A percentile compares a stretch with the other conserved stretches of the same genome.
These are phyloP conservation scores for Meloidogyne exigua DNA, from an alignment of 1,140 invertebrate genomes.

Conservation along the genomic window DNA sequence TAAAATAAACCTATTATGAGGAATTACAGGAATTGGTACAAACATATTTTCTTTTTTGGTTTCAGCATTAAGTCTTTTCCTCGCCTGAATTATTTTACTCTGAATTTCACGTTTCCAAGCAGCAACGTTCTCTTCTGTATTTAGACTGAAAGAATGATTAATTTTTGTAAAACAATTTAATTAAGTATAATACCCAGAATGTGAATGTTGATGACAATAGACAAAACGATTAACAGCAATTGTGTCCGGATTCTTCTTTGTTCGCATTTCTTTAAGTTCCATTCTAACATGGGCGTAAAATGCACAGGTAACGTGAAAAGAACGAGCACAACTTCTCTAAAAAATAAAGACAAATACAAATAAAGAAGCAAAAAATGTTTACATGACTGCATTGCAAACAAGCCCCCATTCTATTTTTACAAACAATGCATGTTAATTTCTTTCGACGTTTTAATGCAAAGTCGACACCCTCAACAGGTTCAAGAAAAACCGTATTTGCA, in stretches of 20 bases:
- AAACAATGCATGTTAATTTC: slow-evolving; percentile 92
- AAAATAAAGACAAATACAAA: slow-evolving; percentile 9
- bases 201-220: slow-evolving; percentile 42
- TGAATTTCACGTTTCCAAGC: slow-evolving; percentile 40
- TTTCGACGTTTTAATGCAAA: slow-evolving; percentile 90
- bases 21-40: slow-evolving; percentile 40
- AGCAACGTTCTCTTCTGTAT: slow-evolving; percentile 10
- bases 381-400: slow-evolving; percentile 82
- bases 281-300: slow-evolving; percentile 42
- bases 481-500: slow-evolving; percentile 65
- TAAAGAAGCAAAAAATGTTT: not conserved
- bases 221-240: slow-evolving; percentile 43
- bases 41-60: slow-evolving; percentile 29
- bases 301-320: slow-evolving; percentile 49
- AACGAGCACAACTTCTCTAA: slow-evolving; percentile 35
- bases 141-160: not conserved
- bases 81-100: slow-evolving; percentile 36
- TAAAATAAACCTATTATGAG: slow-evolving; percentile 34
- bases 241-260: slow-evolving; percentile 28
- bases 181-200: slow-evolving; percentile 16
- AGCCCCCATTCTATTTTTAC: slow-evolving; percentile 88
- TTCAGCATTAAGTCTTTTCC: slow-evolving; percentile 23
- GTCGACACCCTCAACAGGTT: slow-evolving; percentile 92
- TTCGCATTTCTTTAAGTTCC: slow-evolving; percentile 32
- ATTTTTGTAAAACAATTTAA: not conserved